phyloP scores from a whole-genome alignment of 1,140 invertebrate genomes.

The Eriosoma lanigerum region DNA sequence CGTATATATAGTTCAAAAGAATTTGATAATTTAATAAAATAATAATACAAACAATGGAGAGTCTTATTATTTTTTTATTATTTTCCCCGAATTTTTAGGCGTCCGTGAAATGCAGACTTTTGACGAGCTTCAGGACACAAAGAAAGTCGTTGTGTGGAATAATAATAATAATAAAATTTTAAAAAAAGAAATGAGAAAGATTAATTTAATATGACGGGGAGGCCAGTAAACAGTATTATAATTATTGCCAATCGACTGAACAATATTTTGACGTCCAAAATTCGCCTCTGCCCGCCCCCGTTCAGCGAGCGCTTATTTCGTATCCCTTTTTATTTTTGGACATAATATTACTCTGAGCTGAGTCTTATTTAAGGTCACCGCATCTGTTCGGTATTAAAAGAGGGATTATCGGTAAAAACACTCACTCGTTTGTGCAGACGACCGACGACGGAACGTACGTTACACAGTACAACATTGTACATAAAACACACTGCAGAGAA shows the following conservation, averaged over 20 bases:
- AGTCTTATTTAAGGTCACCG: conserved; percentile 42
- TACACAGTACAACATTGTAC: neutral
- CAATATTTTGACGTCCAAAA: neutral
- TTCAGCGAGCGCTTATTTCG: neutral
- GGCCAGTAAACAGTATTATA: neutral
- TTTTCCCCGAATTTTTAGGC: neutral
- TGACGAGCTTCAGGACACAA: no score
- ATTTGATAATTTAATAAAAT: conserved; percentile 37
- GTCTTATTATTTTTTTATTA: conserved; percentile 6
- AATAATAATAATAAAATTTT: neutral
- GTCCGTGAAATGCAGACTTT: no score
- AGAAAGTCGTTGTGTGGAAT: neutral
- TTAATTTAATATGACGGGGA: conserved; percentile 35
- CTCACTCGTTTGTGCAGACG: neutral
- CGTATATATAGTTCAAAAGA: conserved; percentile 17
- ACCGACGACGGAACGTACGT: neutral
- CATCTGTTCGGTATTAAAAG: conserved; percentile 49
- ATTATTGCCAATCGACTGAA: conserved; percentile 36
- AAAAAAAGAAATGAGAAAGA: neutral
- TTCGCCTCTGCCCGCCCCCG: no score
- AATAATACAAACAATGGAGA: conserved; percentile 11
- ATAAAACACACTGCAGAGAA: neutral
- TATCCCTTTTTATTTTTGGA: conserved; percentile 42
- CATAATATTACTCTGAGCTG: conserved; percentile 23
- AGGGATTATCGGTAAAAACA: conserved; percentile 48